phyloP scores from a whole-genome alignment of 2,113 vertebrate species.

The Hippolais icterina region DNA sequence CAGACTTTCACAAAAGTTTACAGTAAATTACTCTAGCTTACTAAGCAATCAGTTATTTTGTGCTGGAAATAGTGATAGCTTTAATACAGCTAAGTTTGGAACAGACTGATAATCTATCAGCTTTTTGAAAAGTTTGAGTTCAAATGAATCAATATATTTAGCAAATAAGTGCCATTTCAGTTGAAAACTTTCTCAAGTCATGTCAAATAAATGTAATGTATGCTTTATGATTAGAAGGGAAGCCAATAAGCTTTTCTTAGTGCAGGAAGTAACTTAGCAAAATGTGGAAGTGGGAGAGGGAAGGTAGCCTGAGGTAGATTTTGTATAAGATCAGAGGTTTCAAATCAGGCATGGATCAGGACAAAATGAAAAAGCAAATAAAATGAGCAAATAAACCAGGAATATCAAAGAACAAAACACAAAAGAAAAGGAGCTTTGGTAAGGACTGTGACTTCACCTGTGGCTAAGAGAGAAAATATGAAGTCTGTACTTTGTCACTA shows the following conservation, averaged over 20 bases:
- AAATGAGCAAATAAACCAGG: not conserved
- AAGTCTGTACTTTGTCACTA: not conserved
- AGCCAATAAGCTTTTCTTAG: not conserved
- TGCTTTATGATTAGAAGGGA: not conserved
- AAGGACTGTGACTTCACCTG: not conserved
- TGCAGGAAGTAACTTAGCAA: not conserved
- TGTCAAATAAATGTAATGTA: not conserved
- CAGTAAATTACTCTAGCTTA: not conserved
- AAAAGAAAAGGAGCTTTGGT: not conserved
- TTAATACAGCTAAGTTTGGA: not conserved
- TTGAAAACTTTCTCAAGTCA: not conserved
- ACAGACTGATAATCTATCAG: not conserved
- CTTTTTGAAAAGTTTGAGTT: not conserved
- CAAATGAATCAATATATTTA: slow-evolving; percentile 7
- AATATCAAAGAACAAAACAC: not conserved
- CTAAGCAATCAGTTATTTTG: slow-evolving; percentile 9
- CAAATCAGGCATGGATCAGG: not conserved
- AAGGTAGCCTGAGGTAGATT: not conserved
- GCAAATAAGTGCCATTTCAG: not conserved
- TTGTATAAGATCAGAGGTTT: not conserved
- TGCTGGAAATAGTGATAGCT: not conserved
- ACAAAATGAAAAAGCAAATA: not conserved
- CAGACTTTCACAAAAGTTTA: slow-evolving; percentile 28
- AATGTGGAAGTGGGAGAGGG: not conserved
- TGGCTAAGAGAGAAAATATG: not conserved